Conservation (phyloP, 2,888 invertebrate genomes). For the Troglohyphantes excavatus region DNA sequence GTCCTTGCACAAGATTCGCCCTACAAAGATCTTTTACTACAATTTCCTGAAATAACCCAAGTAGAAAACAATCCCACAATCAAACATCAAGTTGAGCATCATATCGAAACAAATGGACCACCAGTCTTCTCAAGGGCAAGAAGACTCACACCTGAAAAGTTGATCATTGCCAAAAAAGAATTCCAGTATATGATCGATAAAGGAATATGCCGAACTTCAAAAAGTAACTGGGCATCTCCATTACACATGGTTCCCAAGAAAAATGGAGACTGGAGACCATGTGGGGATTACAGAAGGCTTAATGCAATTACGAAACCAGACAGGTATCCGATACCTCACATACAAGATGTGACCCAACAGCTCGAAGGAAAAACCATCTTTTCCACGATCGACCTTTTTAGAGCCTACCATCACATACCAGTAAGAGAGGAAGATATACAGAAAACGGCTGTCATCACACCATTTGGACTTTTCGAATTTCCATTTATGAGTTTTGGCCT, state of each 20-base stretch:
- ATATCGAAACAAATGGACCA: slow-evolving; percentile 28
- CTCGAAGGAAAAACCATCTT: slow-evolving; percentile 13
- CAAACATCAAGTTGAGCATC: background rate
- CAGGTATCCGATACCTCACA: background rate
- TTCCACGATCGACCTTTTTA: background rate
- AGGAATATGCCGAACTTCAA: slow-evolving; percentile 25
- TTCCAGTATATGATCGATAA: background rate
- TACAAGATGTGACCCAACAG: background rate
- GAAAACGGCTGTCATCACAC: slow-evolving; percentile 3
- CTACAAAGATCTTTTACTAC: background rate
- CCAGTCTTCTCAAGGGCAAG: slow-evolving; percentile 5
- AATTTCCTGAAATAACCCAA: background rate
- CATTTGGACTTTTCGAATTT: slow-evolving; percentile 31
- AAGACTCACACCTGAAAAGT: slow-evolving; percentile 17
- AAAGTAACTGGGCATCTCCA: no score
- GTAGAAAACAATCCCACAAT: background rate
- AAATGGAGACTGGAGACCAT: background rate
- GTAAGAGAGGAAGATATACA: slow-evolving; percentile 7
- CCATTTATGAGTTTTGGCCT: slow-evolving; percentile 2
- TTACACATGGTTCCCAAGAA: slow-evolving; percentile 55
- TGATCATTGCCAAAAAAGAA: slow-evolving; percentile 10
- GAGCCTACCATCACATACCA: slow-evolving; percentile 13
- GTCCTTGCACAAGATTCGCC: background rate
- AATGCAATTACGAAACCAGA: slow-evolving; percentile 2
- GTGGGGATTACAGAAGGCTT: slow-evolving; percentile 13